Percentiles rank a stretch among this genome's conserved stretches.
Evolutionary conservation across 1,140 invertebrate species (phyloP).

Genomic region (Scaptomyza hsui): DNA sequence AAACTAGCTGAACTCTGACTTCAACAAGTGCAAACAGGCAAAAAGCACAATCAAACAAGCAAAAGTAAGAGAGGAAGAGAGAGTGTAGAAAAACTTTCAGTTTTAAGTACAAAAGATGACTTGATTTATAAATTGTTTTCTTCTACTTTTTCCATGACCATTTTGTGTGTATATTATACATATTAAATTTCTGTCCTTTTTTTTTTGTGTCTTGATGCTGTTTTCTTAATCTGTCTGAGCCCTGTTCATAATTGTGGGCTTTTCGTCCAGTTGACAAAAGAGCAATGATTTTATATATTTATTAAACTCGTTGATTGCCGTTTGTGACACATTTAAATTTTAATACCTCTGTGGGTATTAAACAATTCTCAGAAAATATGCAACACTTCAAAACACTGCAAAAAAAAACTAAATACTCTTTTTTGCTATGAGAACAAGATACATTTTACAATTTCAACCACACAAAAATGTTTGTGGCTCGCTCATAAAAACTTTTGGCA

Average conservation of each 20-base stretch:
- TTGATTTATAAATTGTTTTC: neutral
- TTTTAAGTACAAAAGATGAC: neutral
- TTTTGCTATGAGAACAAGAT: too few relatives aligned
- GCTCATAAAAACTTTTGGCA: constrained; percentile 31
- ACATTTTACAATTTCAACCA: too few relatives aligned
- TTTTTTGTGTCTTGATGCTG: constrained; percentile 25
- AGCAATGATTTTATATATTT: constrained; percentile 62
- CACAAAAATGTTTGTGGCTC: neutral
- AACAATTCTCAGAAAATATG: neutral
- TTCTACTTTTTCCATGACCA: neutral
- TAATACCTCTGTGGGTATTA: constrained; percentile 11
- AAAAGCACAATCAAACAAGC: neutral
- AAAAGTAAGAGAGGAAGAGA: neutral
- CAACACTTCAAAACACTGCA: neutral
- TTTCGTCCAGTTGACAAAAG: constrained; percentile 63
- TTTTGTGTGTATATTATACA: too few relatives aligned
- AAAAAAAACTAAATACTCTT: too few relatives aligned
- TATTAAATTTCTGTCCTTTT: neutral
- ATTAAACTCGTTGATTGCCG: constrained; percentile 68
- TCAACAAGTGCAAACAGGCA: neutral
- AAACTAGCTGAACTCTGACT: constrained; percentile 41
- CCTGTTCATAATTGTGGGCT: neutral
- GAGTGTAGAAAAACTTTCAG: neutral
- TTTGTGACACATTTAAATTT: constrained; percentile 53
- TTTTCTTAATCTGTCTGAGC: neutral